Evolutionary conservation across 2,888 invertebrate species (phyloP).

Genomic region (Halocaridina rubra): DNA sequence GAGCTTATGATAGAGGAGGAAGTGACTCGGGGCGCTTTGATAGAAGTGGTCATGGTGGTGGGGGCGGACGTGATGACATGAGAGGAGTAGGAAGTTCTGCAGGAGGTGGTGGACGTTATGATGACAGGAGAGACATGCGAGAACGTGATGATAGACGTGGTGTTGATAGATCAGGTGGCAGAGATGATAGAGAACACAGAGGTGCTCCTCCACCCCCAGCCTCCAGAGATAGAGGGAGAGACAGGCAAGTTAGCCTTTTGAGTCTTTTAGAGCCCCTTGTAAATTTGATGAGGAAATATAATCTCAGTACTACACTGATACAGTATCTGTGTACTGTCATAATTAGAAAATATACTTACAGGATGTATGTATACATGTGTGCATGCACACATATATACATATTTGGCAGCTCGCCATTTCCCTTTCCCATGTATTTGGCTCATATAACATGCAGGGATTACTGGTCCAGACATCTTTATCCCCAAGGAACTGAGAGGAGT

Average conservation of each 20-base stretch:
- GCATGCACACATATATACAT: too few species aligned
- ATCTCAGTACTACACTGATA: not conserved
- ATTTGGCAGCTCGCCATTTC: too few species aligned
- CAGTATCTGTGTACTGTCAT: not conserved
- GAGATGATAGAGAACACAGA: slow-evolving; percentile 43
- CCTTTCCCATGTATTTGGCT: too few species aligned
- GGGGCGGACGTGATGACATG: slow-evolving; percentile 27
- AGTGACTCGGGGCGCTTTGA: slow-evolving; percentile 39
- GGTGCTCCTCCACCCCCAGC: slow-evolving; percentile 27
- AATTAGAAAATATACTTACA: not conserved
- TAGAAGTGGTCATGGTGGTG: slow-evolving; percentile 21
- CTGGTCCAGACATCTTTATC: too few species aligned
- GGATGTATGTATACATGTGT: too few species aligned
- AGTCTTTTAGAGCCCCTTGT: not conserved
- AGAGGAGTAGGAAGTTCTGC: slow-evolving; percentile 15
- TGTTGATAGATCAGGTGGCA: slow-evolving; percentile 35
- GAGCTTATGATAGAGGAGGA: slow-evolving; percentile 30
- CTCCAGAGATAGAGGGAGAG: slow-evolving; percentile 42
- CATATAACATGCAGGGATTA: too few species aligned
- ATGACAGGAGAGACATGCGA: slow-evolving; percentile 37
- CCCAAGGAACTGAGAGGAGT: too few species aligned
- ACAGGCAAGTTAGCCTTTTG: slow-evolving; percentile 2
- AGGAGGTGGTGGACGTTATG: slow-evolving; percentile 20
- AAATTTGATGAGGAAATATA: not conserved
- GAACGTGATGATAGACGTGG: slow-evolving; percentile 40